Evolutionary conservation across 2,113 vertebrate genomes (phyloP).

Genomic region (Haemorhous mexicanus): DNA sequence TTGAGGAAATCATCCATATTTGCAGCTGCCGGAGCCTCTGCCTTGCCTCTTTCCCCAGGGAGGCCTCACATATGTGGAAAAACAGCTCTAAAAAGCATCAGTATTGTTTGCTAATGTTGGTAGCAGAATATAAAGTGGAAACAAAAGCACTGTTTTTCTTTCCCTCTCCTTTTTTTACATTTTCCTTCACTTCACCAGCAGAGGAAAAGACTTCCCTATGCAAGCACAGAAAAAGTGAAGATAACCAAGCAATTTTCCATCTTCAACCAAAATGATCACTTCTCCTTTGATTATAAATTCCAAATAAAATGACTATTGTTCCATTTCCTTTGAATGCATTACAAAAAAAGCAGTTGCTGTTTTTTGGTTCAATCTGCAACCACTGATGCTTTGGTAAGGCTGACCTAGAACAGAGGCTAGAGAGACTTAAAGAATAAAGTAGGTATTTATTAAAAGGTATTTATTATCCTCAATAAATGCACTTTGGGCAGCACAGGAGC

Average conservation of each 20-base stretch:
- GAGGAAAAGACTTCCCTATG: not conserved
- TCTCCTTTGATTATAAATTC: not conserved
- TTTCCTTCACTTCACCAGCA: not conserved
- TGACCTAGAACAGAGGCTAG: too few relatives aligned
- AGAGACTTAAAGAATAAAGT: too few relatives aligned
- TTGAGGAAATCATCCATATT: not conserved
- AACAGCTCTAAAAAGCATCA: not conserved
- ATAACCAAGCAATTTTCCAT: slow-evolving; percentile 27
- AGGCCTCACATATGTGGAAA: not conserved
- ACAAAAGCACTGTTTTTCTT: not conserved
- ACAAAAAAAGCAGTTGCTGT: not conserved
- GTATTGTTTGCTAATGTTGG: not conserved
- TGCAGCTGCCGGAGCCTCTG: not conserved
- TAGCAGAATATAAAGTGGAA: not conserved
- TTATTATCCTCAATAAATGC: too few relatives aligned
- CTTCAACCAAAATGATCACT: not conserved
- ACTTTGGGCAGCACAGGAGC: too few relatives aligned
- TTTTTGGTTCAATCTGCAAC: not conserved
- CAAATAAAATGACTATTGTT: not conserved
- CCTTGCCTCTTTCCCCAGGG: not conserved
- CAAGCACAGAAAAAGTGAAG: not conserved
- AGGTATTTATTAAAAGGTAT: too few relatives aligned
- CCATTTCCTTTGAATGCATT: not conserved
- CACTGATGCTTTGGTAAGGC: too few relatives aligned
- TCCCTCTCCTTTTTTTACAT: not conserved